Conservation (phyloP, 2,888 invertebrate genomes). For the Dusona sp. region DNA sequence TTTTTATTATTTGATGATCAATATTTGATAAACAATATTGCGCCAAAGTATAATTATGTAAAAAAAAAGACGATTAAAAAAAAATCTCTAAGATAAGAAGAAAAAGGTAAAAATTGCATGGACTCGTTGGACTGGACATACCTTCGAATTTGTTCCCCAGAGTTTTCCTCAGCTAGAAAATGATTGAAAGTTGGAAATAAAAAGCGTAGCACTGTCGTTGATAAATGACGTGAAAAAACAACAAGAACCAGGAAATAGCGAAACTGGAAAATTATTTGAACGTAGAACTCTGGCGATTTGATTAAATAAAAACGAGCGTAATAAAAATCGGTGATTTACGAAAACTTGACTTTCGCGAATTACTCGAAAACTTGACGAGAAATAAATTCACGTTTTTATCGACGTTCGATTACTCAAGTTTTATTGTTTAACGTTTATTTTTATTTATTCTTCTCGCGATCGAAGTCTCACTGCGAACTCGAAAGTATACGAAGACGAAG, state of each 20-base stretch:
- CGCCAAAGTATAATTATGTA: no score
- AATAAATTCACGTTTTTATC: slow-evolving; percentile 5
- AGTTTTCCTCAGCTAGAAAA: neutral
- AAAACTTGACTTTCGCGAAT: neutral
- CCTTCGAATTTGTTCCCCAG: neutral
- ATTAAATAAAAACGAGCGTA: neutral
- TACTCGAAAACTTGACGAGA: neutral
- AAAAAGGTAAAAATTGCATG: no score
- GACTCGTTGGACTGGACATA: slow-evolving; percentile 1
- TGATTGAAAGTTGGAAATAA: neutral
- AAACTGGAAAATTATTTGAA: neutral
- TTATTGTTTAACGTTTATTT: neutral
- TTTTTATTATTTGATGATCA: no score
- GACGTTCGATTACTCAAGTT: neutral
- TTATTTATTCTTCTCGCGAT: neutral
- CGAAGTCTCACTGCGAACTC: neutral
- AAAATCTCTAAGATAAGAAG: neutral
- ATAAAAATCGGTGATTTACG: neutral
- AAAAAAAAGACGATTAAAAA: neutral
- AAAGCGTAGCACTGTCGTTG: neutral
- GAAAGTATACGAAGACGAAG: slow-evolving; percentile 2
- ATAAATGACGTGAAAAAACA: neutral
- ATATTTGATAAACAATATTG: no score
- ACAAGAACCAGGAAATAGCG: neutral
- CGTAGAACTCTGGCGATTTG: slow-evolving; percentile 5